phyloP scores from a whole-genome alignment of 2,888 invertebrate genomes.

The Athalia cordata region DNA sequence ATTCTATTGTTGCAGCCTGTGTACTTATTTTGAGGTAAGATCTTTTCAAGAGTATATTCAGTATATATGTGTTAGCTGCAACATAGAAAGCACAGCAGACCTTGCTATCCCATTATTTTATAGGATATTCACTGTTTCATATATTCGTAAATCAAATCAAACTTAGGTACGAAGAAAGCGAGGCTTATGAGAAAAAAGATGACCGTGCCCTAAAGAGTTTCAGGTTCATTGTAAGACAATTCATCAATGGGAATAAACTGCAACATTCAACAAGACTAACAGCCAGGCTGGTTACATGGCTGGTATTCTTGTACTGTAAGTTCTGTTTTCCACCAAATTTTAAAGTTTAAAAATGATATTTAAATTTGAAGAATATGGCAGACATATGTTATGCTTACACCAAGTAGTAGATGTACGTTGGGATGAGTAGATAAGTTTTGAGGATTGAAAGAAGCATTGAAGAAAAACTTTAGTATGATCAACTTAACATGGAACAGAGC shows the following conservation, averaged over 20 bases:
- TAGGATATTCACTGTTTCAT: too few species aligned
- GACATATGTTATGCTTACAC: too few species aligned
- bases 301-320: slow-evolving; percentile 73
- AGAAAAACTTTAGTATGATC: too few species aligned
- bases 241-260: slow-evolving; percentile 72
- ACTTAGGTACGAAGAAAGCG: slow-evolving; percentile 72
- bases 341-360: background rate
- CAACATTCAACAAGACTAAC: slow-evolving; percentile 73
- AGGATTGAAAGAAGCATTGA: too few species aligned
- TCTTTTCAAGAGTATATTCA: background rate
- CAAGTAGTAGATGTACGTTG: too few species aligned
- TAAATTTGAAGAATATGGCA: background rate
- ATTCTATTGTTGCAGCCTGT: slow-evolving; percentile 92
- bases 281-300: slow-evolving; percentile 71
- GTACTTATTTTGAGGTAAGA: slow-evolving; percentile 86
- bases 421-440: too few species aligned
- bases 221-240: slow-evolving; percentile 62
- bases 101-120: too few species aligned
- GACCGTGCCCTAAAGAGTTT: slow-evolving; percentile 64
- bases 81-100: too few species aligned
- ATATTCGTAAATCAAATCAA: background rate
- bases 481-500: background rate
- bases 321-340: slow-evolving; percentile 22
- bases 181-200: slow-evolving; percentile 68
- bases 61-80: too few species aligned